Percentiles rank a stretch among this genome's conserved stretches.
phyloP scores from a whole-genome alignment of 2,113 vertebrate species.

The Cavia aperea region DNA sequence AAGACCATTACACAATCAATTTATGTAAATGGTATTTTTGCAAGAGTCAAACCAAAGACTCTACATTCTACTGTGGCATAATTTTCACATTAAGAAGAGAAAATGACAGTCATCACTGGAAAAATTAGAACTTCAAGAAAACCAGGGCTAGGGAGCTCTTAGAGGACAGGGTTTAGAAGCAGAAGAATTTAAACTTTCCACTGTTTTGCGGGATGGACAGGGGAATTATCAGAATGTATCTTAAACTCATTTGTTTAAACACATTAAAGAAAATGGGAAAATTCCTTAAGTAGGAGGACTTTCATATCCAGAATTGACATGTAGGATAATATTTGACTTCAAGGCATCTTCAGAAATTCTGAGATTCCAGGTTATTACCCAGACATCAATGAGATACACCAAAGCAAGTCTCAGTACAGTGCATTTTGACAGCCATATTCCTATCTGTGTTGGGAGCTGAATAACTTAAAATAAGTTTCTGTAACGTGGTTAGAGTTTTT shows the following conservation, averaged over 20 bases:
- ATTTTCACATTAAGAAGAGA: neutral
- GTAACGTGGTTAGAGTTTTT: constrained; percentile 28
- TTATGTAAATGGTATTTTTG: neutral
- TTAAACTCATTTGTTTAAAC: neutral
- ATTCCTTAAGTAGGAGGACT: neutral
- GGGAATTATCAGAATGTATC: neutral
- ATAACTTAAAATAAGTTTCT: neutral
- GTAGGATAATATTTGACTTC: neutral
- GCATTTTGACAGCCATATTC: neutral
- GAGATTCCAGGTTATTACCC: neutral
- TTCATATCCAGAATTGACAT: neutral
- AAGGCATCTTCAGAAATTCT: neutral
- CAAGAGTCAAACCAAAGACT: neutral
- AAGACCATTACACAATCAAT: neutral
- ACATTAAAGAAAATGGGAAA: neutral
- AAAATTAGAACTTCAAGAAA: neutral
- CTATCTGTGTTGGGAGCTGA: neutral
- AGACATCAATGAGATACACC: neutral
- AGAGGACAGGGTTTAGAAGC: neutral
- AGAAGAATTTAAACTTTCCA: neutral
- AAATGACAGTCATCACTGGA: neutral
- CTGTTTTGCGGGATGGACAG: neutral
- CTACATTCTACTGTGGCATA: neutral
- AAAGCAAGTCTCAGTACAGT: neutral
- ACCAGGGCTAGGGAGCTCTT: neutral